Conservation (phyloP, 2,113 vertebrate genomes). For the Leptodactylus fuscus region DNA sequence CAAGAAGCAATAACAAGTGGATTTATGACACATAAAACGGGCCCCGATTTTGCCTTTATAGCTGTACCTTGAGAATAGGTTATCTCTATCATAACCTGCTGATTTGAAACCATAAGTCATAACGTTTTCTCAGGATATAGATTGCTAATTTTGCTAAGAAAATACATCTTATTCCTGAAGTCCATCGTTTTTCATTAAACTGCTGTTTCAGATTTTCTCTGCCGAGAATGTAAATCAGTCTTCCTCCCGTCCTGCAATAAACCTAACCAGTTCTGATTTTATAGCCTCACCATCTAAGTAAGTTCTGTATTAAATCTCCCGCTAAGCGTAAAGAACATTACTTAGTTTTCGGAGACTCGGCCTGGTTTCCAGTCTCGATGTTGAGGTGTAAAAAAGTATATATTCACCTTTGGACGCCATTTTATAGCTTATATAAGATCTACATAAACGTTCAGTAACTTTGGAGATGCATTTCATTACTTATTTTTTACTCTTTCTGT, state of each 20-base stretch:
- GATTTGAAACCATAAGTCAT: conserved; percentile 55
- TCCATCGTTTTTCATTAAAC: conserved; percentile 53
- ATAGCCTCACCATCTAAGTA: conserved; percentile 26
- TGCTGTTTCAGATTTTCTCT: conserved; percentile 41
- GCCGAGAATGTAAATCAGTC: conserved; percentile 40
- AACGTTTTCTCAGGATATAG: conserved; percentile 49
- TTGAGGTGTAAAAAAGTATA: background rate
- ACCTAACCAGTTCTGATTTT: conserved; percentile 53
- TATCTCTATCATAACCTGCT: conserved; percentile 49
- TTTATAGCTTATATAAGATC: background rate
- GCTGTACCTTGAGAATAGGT: conserved; percentile 56
- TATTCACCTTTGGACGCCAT: background rate
- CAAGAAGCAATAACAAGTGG: conserved; percentile 24
- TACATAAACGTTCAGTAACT: background rate
- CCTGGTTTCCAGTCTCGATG: background rate
- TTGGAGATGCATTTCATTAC: background rate
- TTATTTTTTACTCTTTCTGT: too few relatives aligned
- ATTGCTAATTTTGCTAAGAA: conserved; percentile 57
- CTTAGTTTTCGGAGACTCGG: background rate
- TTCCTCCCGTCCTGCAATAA: conserved; percentile 19
- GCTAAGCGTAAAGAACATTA: background rate
- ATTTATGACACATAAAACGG: conserved; percentile 50
- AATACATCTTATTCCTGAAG: conserved; percentile 51
- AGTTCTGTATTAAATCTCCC: conserved; percentile 28
- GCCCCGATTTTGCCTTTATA: conserved; percentile 42